Evolutionary conservation across 2,888 invertebrate species (phyloP).

Genomic region (Tinea pellionella): DNA sequence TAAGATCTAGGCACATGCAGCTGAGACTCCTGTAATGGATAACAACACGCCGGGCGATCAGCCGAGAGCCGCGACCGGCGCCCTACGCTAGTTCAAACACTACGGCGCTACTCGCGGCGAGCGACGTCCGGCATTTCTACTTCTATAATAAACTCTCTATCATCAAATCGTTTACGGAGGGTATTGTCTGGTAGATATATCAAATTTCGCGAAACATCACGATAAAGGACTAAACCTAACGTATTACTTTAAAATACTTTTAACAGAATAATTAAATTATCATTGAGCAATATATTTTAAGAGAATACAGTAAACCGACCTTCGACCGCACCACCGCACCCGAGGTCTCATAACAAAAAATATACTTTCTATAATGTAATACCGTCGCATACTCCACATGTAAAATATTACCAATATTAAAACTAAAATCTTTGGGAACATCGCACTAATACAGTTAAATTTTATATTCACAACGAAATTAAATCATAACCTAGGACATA

Average conservation of each 20-base stretch:
- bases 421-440: constrained; percentile 65
- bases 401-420: constrained; percentile 19
- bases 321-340: constrained; percentile 69
- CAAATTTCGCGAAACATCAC: constrained; percentile 45
- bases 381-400: constrained; percentile 63
- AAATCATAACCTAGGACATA: constrained; percentile 42
- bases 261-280: constrained; percentile 53
- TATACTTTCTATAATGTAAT: constrained; percentile 42
- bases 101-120: constrained; percentile 39
- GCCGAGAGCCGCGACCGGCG: neutral
- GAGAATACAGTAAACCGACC: constrained; percentile 60
- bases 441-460: constrained; percentile 52
- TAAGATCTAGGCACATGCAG: constrained; percentile 72
- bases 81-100: neutral
- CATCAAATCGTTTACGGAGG: constrained; percentile 58
- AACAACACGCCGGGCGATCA: constrained; percentile 26
- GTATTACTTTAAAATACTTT: constrained; percentile 59
- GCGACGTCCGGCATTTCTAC: constrained; percentile 58
- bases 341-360: constrained; percentile 52
- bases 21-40: constrained; percentile 68
- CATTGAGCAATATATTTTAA: constrained; percentile 67
- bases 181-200: constrained; percentile 68
- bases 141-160: constrained; percentile 56
- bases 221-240: constrained; percentile 22
- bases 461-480: constrained; percentile 49